Evolutionary conservation across 1,140 invertebrate species (phyloP).

Genomic region (Achroia grisella): DNA sequence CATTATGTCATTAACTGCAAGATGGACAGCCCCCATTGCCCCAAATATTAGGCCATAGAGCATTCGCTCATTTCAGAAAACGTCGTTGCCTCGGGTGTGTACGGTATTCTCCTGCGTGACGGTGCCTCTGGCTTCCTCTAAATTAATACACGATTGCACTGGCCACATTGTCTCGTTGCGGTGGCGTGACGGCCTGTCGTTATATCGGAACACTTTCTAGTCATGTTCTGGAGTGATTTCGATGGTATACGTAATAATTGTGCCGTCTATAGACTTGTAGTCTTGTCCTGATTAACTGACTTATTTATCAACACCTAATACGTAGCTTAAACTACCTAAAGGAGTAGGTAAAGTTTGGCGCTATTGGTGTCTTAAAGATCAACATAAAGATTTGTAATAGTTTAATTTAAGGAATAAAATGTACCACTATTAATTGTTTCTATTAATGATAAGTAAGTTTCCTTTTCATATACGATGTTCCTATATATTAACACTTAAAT

Average conservation of each 20-base stretch:
- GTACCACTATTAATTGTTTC: no score
- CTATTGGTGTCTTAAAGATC: no score
- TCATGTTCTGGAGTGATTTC: conserved; percentile 22
- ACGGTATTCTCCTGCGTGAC: conserved; percentile 42
- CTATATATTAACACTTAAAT: no score
- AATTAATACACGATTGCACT: conserved; percentile 38
- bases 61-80: conserved; percentile 28
- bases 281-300: background rate
- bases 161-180: conserved; percentile 20
- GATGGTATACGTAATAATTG: conserved; percentile 17
- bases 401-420: no score
- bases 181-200: conserved; percentile 30
- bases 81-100: conserved; percentile 34
- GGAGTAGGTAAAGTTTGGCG: background rate
- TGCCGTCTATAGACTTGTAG: background rate
- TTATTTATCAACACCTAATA: background rate
- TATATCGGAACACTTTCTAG: conserved; percentile 30
- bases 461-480: no score
- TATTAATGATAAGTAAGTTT: no score
- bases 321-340: background rate
- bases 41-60: conserved; percentile 22
- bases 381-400: no score
- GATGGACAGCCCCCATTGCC: conserved; percentile 21
- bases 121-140: conserved; percentile 26
- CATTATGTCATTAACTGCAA: no score